Evolutionary conservation across 2,797 vertebrate species (phyloP).

Genomic region (Periophthalmus magnuspinnatus): DNA sequence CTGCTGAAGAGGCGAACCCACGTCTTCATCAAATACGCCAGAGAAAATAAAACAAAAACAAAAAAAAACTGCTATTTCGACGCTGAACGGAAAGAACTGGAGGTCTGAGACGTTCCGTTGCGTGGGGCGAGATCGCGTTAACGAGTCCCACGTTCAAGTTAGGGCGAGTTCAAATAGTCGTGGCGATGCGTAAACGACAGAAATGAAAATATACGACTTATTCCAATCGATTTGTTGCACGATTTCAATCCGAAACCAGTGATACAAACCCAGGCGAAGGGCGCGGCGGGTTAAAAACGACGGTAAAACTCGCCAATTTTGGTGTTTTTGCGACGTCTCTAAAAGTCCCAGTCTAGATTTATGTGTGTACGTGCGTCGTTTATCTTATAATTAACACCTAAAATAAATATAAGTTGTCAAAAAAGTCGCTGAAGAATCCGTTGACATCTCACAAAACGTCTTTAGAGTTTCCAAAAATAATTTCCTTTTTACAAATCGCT

Average conservation of each 20-base stretch:
- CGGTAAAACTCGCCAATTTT: background rate
- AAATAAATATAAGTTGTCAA: too few relatives aligned
- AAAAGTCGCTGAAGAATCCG: too few relatives aligned
- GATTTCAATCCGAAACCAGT: constrained; percentile 22
- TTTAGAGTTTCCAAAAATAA: too few relatives aligned
- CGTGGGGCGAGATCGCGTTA: background rate
- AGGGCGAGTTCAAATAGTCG: constrained; percentile 26
- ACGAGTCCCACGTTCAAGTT: constrained; percentile 47
- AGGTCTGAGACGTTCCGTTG: background rate
- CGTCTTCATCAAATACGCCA: background rate
- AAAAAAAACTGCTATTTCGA: background rate
- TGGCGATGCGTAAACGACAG: constrained; percentile 21
- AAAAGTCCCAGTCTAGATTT: too few relatives aligned
- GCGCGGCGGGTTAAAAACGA: background rate
- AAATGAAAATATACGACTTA: constrained; percentile 5
- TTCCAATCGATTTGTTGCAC: background rate
- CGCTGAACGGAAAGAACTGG: background rate
- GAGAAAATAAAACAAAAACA: background rate
- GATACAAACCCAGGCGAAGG: constrained; percentile 8
- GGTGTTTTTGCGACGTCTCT: too few relatives aligned
- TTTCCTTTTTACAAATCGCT: too few relatives aligned
- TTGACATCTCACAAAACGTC: too few relatives aligned
- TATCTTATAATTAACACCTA: too few relatives aligned
- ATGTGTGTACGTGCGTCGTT: too few relatives aligned
- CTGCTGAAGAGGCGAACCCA: constrained; percentile 22